Evolutionary conservation across 23 tunicate genomes (phyloP).

Genomic region (Ascidia mentula): DNA sequence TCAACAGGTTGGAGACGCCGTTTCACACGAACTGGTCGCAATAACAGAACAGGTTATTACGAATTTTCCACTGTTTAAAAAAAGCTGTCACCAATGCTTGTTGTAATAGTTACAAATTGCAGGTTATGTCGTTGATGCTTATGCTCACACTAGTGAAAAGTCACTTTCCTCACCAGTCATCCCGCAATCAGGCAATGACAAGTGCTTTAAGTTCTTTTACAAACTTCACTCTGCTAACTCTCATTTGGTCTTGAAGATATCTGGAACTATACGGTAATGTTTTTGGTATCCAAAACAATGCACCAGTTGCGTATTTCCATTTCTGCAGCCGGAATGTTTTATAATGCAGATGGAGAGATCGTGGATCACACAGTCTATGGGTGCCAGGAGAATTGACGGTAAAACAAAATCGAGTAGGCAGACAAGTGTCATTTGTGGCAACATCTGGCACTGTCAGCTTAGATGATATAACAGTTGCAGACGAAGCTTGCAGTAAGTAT

Average conservation of each 20-base stretch:
- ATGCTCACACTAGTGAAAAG: no score
- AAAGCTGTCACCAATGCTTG: no score
- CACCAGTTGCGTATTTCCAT: no score
- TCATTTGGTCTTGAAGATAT: not conserved
- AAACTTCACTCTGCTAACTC: not conserved
- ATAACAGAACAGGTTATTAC: no score
- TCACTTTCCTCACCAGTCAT: not conserved
- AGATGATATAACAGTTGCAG: not conserved
- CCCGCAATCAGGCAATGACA: not conserved
- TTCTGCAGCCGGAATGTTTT: no score
- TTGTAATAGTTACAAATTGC: no score
- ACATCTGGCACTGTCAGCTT: not conserved
- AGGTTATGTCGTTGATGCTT: no score
- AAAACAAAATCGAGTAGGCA: not conserved
- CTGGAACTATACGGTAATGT: not conserved
- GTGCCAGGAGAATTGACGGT: not conserved
- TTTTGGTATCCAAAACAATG: no score
- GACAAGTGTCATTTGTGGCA: not conserved
- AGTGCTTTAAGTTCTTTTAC: not conserved
- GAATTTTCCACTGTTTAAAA: no score
- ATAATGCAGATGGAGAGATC: not conserved
- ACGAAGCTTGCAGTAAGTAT: not conserved
- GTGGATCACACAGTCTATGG: not conserved
- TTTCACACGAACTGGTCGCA: no score
- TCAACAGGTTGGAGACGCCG: not conserved